A percentile compares a stretch with the other conserved stretches of the same genome.
phyloP scores from a whole-genome alignment of 2,797 vertebrate genomes.

The Caiman crocodilus region DNA sequence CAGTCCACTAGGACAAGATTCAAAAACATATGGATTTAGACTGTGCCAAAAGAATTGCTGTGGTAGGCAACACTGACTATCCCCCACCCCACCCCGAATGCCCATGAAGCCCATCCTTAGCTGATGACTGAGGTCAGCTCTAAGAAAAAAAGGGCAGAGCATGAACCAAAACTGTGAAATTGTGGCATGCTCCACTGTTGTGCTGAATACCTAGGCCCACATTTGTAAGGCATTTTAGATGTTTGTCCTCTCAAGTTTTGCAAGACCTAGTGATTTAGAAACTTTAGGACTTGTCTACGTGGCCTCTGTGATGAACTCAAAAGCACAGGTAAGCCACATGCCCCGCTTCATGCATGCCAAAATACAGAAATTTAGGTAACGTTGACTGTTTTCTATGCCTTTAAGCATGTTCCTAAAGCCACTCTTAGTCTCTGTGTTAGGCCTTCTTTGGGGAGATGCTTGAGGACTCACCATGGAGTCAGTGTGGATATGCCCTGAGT shows the following conservation, averaged over 20 bases:
- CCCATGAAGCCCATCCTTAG: neutral
- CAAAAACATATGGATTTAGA: neutral
- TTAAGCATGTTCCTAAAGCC: no score
- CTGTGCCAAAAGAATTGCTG: neutral
- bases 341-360: no score
- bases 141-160: neutral
- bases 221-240: constrained; percentile 34
- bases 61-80: neutral
- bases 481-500: neutral
- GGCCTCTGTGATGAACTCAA: no score
- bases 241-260: neutral
- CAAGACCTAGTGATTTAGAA: neutral
- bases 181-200: neutral
- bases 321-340: no score
- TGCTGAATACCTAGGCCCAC: neutral
- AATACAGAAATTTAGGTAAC: no score
- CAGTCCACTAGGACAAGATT: neutral
- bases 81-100: neutral
- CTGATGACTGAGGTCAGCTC: neutral
- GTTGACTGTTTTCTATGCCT: no score
- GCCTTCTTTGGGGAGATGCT: no score
- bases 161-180: neutral
- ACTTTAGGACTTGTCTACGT: neutral
- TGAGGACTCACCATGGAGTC: no score
- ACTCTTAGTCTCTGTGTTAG: no score